These are phyloP conservation scores for Bombus sylvicola DNA, from an alignment of 1,140 invertebrate genomes.

Conservation along the genomic window DNA sequence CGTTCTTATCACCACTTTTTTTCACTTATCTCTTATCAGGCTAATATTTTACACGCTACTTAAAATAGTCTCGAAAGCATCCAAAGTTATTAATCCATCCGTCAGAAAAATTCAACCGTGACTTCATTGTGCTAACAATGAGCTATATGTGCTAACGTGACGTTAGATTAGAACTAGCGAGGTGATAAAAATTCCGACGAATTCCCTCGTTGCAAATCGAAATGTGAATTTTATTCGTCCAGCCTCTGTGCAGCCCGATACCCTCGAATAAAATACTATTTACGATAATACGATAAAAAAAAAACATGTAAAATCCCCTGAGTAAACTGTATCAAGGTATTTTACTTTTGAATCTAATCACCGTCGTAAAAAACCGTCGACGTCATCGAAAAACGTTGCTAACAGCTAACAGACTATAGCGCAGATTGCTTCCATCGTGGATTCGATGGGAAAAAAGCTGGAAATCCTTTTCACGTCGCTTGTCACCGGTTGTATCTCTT, in stretches of 20 bases:
- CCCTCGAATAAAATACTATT: too few species aligned
- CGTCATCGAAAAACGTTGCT: too few species aligned
- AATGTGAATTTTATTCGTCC: background rate
- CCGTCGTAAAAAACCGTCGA: too few species aligned
- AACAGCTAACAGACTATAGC: background rate
- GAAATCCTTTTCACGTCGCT: background rate
- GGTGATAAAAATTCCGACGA: too few species aligned
- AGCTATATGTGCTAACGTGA: background rate
- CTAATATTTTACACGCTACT: background rate
- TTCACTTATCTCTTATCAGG: background rate
- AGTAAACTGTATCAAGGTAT: too few species aligned
- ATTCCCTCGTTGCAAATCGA: too few species aligned
- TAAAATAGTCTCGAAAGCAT: background rate
- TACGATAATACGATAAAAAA: too few species aligned
- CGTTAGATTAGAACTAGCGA: background rate
- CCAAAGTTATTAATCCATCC: background rate
- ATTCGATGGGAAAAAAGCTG: background rate
- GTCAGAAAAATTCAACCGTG: background rate
- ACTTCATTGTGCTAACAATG: too few species aligned
- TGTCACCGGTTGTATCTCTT: slow-evolving; percentile 13
- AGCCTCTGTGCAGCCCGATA: too few species aligned
- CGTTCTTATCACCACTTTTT: background rate
- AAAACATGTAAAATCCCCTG: too few species aligned
- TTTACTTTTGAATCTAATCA: too few species aligned
- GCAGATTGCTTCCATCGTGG: background rate